Evolutionary conservation across 23 tunicate species (phyloP), one percentile per base, ranked within the genome.

Genomic region (Clavelina lepadiformis): DNA sequence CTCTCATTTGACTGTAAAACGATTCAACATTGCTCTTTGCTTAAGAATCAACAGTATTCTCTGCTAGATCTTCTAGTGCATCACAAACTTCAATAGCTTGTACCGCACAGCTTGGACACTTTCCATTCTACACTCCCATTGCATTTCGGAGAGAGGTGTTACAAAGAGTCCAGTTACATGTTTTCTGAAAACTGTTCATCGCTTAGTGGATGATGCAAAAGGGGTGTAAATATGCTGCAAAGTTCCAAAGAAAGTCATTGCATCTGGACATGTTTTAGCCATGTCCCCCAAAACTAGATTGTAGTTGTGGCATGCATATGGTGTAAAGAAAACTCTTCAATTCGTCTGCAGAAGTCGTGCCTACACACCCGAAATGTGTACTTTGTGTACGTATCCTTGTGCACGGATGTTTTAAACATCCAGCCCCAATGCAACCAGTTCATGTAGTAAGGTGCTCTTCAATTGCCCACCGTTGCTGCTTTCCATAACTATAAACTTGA

Each of bases 61-160:
- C 51, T 36, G 69, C n/a, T n/a, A n/a, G n/a, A n/a, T n/a, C n/a
- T n/a, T n/a, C n/a, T n/a, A n/a, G n/a, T n/a, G n/a, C n/a, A n/a
- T n/a, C n/a, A n/a, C n/a, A n/a, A n/a, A n/a, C n/a, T n/a, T n/a
- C n/a, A n/a, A n/a, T n/a, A 35, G 24, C 51, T 29, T 63, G 69
- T 63, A 63, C 37, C 69, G 51, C 13, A 63, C n/a, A 35, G 69
- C 69, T 63, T 63, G n/a, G 24, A 63, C 69, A 63, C 51, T 63
- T 5, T 63, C 69, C 13, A 63, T 63, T 25, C 51, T 25, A 63
- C 69, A 63, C 38, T 63, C 69, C 51, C 69, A 35, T 23, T 51
- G 37, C 38, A 28, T 63, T 15, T 18, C 7, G 69, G 51, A 15
- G 51, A 63, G 24, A 29, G 69, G 69, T 63, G 37, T 37, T 28